A percentile compares a stretch with the other conserved stretches of the same genome.
Conservation (phyloP, 2,888 invertebrate genomes). For the Epinotia demarniana region DNA sequence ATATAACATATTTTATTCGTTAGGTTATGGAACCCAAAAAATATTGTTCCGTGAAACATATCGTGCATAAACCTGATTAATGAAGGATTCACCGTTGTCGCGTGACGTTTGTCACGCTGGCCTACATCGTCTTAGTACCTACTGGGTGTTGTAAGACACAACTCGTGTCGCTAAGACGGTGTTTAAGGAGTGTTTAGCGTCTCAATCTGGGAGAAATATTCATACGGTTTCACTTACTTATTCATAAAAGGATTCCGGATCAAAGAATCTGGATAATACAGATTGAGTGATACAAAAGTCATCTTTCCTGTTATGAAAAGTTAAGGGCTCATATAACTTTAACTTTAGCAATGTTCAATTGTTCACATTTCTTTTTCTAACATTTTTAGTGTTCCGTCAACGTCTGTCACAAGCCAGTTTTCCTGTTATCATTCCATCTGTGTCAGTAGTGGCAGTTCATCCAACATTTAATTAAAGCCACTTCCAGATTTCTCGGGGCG, state of each 20-base stretch:
- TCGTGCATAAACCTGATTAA: slow-evolving; percentile 9
- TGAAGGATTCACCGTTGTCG: neutral
- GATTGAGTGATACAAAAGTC: no score
- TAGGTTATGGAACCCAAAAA: neutral
- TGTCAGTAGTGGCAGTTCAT: no score
- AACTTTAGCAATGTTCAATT: no score
- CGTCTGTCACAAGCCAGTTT: no score
- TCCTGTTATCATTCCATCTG: no score
- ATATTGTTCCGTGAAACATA: neutral
- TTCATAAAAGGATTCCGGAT: neutral
- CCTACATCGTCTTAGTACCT: slow-evolving; percentile 10
- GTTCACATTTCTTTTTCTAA: no score
- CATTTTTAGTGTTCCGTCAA: no score
- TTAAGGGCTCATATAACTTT: no score
- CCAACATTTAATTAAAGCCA: no score
- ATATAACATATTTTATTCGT: no score
- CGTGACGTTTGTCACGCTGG: slow-evolving; percentile 15
- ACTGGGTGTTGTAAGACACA: slow-evolving; percentile 1
- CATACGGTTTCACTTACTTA: neutral
- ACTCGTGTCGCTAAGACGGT: neutral
- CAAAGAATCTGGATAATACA: no score
- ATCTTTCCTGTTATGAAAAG: neutral
- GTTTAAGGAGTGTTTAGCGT: neutral
- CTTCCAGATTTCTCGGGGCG: no score
- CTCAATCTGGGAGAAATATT: neutral